These are phyloP conservation scores for Cecropterus lyciades DNA, from an alignment of 1,140 invertebrate genomes.

Conservation along the genomic window DNA sequence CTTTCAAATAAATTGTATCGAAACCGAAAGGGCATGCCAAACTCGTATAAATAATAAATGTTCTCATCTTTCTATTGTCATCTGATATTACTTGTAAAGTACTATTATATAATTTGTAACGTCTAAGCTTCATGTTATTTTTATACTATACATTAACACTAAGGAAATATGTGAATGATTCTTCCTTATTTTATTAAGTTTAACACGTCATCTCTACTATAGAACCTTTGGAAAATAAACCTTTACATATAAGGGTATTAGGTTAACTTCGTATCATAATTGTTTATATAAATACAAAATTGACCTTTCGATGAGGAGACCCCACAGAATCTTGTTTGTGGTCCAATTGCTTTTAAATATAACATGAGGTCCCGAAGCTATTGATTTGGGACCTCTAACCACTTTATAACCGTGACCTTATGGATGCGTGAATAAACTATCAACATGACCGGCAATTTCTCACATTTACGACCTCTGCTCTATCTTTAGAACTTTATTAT, in stretches of 20 bases:
- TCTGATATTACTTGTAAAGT: too few species aligned
- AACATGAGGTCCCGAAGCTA: constrained; percentile 8
- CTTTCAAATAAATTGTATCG: too few species aligned
- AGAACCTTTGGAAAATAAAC: background rate
- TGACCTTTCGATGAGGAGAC: background rate
- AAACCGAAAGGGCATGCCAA: too few species aligned
- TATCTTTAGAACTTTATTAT: constrained; percentile 21
- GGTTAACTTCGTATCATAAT: background rate
- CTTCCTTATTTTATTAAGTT: too few species aligned
- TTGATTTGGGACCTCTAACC: constrained; percentile 22
- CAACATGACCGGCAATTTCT: constrained; percentile 1
- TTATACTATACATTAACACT: too few species aligned
- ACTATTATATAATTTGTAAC: too few species aligned
- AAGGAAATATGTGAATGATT: too few species aligned
- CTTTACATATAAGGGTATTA: background rate
- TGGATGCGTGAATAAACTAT: constrained; percentile 25
- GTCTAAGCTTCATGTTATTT: too few species aligned
- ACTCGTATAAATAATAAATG: too few species aligned
- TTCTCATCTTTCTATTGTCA: too few species aligned
- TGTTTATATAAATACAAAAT: background rate
- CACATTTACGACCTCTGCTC: constrained; percentile 14
- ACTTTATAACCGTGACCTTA: constrained; percentile 20
- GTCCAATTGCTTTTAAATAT: constrained; percentile 26
- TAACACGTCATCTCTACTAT: background rate
- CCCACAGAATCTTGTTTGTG: constrained; percentile 11